Conservation (phyloP, 1,140 invertebrate species). For the Drosophila pectinifera region DNA sequence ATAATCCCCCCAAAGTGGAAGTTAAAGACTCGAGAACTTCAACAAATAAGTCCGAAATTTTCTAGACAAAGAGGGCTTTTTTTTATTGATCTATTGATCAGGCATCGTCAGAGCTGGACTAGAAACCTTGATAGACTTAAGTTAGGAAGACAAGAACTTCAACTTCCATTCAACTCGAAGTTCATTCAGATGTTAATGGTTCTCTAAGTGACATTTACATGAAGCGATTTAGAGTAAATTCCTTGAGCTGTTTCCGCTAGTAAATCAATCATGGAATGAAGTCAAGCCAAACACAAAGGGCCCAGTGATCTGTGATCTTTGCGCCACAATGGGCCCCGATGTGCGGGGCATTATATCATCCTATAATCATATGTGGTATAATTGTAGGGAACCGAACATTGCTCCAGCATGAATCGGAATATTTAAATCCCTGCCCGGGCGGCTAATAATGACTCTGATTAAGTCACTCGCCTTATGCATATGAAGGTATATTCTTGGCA, state of each 20-base stretch:
- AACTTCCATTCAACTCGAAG: conserved; percentile 30
- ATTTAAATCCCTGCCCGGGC: conserved; percentile 35
- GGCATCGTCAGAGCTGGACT: background rate
- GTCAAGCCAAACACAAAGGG: conserved; percentile 30
- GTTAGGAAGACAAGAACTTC: background rate
- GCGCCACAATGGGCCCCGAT: conserved; percentile 38
- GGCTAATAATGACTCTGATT: conserved; percentile 51
- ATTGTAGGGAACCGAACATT: conserved; percentile 57
- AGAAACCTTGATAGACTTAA: conserved; percentile 19
- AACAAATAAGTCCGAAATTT: conserved; percentile 1
- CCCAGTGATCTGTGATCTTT: conserved; percentile 41
- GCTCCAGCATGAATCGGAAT: conserved; percentile 66
- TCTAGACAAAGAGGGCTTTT: no score
- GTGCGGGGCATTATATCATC: conserved; percentile 31
- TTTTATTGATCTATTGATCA: conserved; percentile 1
- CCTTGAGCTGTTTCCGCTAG: conserved; percentile 46
- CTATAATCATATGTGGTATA: conserved; percentile 24
- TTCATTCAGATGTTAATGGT: conserved; percentile 46
- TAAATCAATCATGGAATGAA: no score
- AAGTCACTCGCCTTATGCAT: conserved; percentile 41
- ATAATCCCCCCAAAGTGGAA: conserved; percentile 1
- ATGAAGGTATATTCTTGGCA: conserved; percentile 59
- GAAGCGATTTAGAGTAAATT: conserved; percentile 13
- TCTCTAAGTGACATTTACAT: conserved; percentile 41
- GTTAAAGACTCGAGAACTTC: background rate